These are phyloP conservation scores for Cephalotes varians DNA, from an alignment of 2,888 invertebrate genomes.

Conservation along the genomic window DNA sequence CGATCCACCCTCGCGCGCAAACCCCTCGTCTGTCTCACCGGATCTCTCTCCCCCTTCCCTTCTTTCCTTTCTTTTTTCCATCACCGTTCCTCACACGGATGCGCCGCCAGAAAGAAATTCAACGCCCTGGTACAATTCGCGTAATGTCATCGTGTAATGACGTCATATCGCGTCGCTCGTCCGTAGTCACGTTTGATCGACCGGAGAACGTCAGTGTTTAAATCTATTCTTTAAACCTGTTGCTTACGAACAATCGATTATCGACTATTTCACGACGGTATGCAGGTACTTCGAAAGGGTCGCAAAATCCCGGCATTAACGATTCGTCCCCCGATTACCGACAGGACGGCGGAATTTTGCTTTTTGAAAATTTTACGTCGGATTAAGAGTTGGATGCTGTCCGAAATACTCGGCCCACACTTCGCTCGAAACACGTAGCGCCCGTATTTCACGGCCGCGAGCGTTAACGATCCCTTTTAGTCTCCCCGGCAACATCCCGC, in stretches of 20 bases:
- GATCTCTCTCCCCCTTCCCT: conserved; percentile 47
- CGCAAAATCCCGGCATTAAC: neutral
- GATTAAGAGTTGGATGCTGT: neutral
- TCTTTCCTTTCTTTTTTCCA: neutral
- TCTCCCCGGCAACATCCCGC: conserved; percentile 11
- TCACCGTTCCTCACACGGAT: conserved; percentile 12
- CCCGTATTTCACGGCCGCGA: conserved; percentile 9
- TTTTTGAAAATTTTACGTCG: neutral
- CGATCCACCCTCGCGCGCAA: conserved; percentile 56
- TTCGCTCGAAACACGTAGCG: neutral
- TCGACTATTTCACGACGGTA: neutral
- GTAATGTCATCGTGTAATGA: neutral
- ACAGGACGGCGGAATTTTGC: neutral
- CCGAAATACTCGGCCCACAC: neutral
- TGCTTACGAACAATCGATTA: conserved; percentile 11
- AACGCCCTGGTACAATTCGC: neutral
- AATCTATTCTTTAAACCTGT: conserved; percentile 13
- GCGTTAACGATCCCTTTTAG: conserved; percentile 52
- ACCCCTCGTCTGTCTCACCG: conserved; percentile 34
- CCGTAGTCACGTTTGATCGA: neutral
- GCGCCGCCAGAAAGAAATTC: neutral
- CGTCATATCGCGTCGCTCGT: neutral
- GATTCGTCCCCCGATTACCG: neutral
- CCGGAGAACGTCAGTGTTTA: neutral
- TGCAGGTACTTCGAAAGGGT: neutral